Evolutionary conservation across 1,140 invertebrate species (phyloP), one percentile per base, ranked within the genome.

Genomic region (Drosophila kurseongensis): DNA sequence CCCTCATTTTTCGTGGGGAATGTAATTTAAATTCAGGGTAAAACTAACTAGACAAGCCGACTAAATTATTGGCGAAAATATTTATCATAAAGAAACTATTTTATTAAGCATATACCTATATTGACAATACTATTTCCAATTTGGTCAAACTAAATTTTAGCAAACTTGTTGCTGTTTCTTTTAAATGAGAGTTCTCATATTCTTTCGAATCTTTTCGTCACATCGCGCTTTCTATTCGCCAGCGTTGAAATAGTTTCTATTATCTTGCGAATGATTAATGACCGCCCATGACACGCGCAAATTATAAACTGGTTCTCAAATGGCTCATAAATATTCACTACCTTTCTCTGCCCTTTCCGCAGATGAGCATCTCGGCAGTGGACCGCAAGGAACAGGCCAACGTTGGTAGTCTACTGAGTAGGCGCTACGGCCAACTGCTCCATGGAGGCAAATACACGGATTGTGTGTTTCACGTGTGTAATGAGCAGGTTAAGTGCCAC

Each of bases 401-500:
- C 32, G 56, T 73, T 44, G 68, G 45, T 44, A 71, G 29, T 27
- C 23, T 60, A 45, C 54, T 92, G 44, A 69, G 77, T 14, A 47
- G 77, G 1, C 90, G 91, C 4, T 92, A 90, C 63, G 88, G 78
- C n/a, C 69, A 88, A 35, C 56, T 92, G 2, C 27, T 92, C 51
- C 75, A 56, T 3, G 56, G 58, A 0, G 83, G 90, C 32, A 92
- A 92, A 62, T 63, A 85, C 59, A 89, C 72, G 9, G 91, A 92
- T 41, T 92, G 91, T 57, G 71, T 91, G 10, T 92, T 92, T 45
- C 78, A 84, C 48, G 76, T 92, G 14, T 78, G 75, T 27, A 82
- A 81, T 4, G 45, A 79, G 38, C 77, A 80, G 51, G n/a, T 92
- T 1, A 90, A 90, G 42, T 80, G 83, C 8, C 95, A 96, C 80